phyloP scores from a whole-genome alignment of 2,113 vertebrate species.

The Carassius carassius region DNA sequence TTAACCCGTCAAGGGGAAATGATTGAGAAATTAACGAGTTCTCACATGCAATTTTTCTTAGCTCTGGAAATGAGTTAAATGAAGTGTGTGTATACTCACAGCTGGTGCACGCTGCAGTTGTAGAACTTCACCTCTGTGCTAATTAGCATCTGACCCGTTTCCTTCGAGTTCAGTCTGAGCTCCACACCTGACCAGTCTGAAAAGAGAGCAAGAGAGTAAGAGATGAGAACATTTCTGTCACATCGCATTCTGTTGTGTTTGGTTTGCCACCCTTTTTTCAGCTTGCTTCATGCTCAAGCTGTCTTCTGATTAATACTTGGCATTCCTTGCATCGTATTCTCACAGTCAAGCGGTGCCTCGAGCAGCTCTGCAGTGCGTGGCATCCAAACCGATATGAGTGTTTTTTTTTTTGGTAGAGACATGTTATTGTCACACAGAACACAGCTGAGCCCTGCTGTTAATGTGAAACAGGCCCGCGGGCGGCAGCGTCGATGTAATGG shows the following conservation, averaged over 20 bases:
- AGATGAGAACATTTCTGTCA: neutral
- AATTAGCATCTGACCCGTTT: constrained; percentile 92
- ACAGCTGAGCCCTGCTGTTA: constrained; percentile 40
- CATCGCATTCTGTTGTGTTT: constrained; percentile 21
- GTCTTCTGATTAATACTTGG: constrained; percentile 40
- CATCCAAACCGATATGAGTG: constrained; percentile 28
- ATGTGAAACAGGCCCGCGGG: constrained; percentile 21
- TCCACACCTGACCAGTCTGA: constrained; percentile 95
- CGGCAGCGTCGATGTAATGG: constrained; percentile 20
- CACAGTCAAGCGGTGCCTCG: constrained; percentile 14
- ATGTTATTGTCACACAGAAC: constrained; percentile 31
- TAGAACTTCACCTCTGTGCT: constrained; percentile 99
- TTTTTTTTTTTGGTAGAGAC: neutral
- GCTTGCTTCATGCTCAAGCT: constrained; percentile 39
- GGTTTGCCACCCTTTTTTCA: constrained; percentile 25
- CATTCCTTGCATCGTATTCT: constrained; percentile 9
- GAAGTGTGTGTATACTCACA: constrained; percentile 80
- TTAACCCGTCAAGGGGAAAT: neutral
- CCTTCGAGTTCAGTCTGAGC: constrained; percentile 90
- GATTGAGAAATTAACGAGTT: neutral
- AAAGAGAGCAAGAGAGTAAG: constrained; percentile 45
- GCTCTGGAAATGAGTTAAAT: neutral
- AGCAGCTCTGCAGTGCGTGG: constrained; percentile 21
- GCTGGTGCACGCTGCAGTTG: constrained; percentile 97
- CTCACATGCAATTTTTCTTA: neutral